Evolutionary conservation across 2,797 vertebrate species (phyloP).

Genomic region (Ambastaia sidthimunki): DNA sequence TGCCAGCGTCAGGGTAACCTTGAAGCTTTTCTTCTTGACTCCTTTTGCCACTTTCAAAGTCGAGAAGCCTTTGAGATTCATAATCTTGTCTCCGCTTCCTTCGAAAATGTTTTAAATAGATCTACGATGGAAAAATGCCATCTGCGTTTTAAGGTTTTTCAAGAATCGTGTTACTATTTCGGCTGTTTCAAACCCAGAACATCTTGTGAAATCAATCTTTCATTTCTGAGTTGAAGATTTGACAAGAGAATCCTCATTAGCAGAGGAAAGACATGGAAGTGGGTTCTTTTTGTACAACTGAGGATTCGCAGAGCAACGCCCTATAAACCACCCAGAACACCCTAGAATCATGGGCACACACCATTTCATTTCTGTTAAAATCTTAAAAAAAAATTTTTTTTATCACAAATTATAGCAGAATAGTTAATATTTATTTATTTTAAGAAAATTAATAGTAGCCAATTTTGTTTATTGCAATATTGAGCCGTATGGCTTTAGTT

Average conservation of each 20-base stretch:
- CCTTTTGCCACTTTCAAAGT: constrained; percentile 30
- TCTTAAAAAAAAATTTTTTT: too few species aligned
- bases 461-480: constrained; percentile 24
- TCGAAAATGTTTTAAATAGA: neutral
- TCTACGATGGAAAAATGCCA: neutral
- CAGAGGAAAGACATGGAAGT: neutral
- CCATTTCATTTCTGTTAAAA: neutral
- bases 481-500: constrained; percentile 6
- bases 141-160: neutral
- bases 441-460: too few species aligned
- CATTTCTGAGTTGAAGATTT: neutral
- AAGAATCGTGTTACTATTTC: neutral
- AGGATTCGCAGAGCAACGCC: neutral
- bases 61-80: constrained; percentile 17
- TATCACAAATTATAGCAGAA: too few species aligned
- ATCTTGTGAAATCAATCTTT: neutral
- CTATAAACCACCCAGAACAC: neutral
- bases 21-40: constrained; percentile 46
- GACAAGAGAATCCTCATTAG: neutral
- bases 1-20: constrained; percentile 63
- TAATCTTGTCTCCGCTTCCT: neutral
- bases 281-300: too few species aligned
- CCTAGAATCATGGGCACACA: neutral
- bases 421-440: too few species aligned
- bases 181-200: constrained; percentile 9